phyloP scores from a whole-genome alignment of 2,113 vertebrate genomes.

The Mastomys coucha region DNA sequence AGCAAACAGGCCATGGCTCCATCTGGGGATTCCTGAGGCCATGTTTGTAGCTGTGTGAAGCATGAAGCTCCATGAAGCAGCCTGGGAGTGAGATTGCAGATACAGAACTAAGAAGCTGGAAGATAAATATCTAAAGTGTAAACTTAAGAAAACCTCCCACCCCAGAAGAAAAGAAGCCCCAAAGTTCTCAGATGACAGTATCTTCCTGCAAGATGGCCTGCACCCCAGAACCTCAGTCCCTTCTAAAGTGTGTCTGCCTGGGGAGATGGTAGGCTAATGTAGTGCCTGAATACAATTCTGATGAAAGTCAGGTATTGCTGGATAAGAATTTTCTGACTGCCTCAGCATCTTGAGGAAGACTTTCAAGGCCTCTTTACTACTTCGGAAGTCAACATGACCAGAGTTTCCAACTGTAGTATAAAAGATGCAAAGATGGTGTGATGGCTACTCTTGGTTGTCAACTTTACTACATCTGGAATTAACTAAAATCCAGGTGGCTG shows the following conservation, averaged over 20 bases:
- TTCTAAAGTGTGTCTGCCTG: constrained; percentile 88
- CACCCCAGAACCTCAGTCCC: too few relatives aligned
- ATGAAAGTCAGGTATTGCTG: constrained; percentile 94
- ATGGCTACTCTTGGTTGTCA: neutral
- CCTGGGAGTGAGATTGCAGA: constrained; percentile 71
- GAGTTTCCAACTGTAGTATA: constrained; percentile 99
- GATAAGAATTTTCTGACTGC: constrained; percentile 96
- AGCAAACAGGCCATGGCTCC: too few relatives aligned
- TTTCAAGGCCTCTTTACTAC: constrained; percentile 97
- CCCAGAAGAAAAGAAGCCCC: constrained; percentile 94
- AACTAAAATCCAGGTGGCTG: neutral
- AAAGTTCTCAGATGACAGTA: neutral
- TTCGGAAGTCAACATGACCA: constrained; percentile 99
- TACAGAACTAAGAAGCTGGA: constrained; percentile 88
- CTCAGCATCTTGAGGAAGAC: constrained; percentile 95
- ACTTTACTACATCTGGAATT: neutral
- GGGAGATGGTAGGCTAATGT: constrained; percentile 90
- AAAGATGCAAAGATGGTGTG: constrained; percentile 94
- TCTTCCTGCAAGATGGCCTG: neutral
- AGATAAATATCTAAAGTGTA: constrained; percentile 98
- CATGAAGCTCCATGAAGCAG: constrained; percentile 96
- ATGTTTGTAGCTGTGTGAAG: constrained; percentile 91
- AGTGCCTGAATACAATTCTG: constrained; percentile 98
- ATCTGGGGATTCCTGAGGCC: neutral
- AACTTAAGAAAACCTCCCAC: constrained; percentile 98